Conservation (phyloP, 1,140 invertebrate species). For the Pogonomyrmex barbatus region DNA sequence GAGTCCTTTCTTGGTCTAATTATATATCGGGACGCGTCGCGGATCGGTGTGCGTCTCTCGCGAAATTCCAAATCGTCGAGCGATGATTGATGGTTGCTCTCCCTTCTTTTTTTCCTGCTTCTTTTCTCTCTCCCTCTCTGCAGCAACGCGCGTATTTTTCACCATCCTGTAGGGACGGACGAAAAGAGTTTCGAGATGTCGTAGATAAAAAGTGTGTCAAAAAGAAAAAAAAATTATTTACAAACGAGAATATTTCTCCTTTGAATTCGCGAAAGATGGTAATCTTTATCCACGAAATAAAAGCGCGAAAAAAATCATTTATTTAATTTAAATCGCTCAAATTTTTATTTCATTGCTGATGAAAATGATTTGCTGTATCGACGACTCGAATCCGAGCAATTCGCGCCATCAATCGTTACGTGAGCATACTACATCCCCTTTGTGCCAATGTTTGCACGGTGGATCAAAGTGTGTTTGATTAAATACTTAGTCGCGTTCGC, state of each 20-base stretch:
- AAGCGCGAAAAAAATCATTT: not conserved
- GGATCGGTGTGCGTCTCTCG: slow-evolving; percentile 13
- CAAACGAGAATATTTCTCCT: not conserved
- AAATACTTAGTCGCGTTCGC: slow-evolving; percentile 81
- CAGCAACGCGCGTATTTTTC: slow-evolving; percentile 31
- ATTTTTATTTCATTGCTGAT: not conserved
- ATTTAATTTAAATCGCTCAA: not conserved
- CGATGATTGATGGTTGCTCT: slow-evolving; percentile 47
- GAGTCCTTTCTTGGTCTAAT: slow-evolving; percentile 72
- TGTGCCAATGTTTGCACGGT: slow-evolving; percentile 68
- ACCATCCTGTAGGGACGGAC: slow-evolving; percentile 41
- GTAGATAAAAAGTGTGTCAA: not conserved
- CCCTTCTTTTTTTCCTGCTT: too few relatives aligned
- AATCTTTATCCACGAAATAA: not conserved
- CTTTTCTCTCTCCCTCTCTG: not conserved
- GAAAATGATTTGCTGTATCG: not conserved
- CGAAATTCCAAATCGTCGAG: slow-evolving; percentile 53
- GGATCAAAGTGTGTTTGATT: slow-evolving; percentile 84
- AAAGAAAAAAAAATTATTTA: not conserved
- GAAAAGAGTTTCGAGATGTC: not conserved
- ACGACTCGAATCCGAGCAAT: not conserved
- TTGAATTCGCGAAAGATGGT: not conserved
- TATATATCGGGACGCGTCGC: slow-evolving; percentile 34
- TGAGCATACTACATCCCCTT: not conserved
- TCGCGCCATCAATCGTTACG: slow-evolving; percentile 25